These are phyloP conservation scores for Leptinotarsa defecta DNA, from an alignment of 1,140 invertebrate genomes.

Conservation along the genomic window DNA sequence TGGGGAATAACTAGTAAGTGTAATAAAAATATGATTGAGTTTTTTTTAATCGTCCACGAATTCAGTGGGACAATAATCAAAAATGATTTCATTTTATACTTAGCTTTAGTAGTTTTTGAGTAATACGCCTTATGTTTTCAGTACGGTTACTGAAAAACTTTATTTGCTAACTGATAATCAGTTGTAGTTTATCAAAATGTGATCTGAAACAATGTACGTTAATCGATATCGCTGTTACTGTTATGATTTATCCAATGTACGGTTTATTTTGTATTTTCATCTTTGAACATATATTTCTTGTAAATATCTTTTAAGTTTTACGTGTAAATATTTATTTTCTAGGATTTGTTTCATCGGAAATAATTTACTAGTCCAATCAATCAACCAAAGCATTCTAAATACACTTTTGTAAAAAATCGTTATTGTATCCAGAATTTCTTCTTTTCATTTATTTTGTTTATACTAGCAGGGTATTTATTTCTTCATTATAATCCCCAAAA, in stretches of 20 bases:
- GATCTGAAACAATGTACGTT: slow-evolving; percentile 37
- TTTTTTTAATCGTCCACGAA: background rate
- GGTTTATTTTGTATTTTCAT: background rate
- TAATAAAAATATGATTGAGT: background rate
- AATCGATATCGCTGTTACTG: background rate
- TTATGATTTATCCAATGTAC: slow-evolving; percentile 1
- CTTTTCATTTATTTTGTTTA: background rate
- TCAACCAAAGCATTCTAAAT: slow-evolving; percentile 53
- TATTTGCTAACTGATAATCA: slow-evolving; percentile 50
- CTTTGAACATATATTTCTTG: slow-evolving; percentile 39
- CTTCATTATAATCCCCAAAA: background rate
- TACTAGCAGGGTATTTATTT: slow-evolving; percentile 13
- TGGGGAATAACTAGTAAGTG: background rate
- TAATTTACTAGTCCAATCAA: slow-evolving; percentile 54
- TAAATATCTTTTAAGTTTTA: slow-evolving; percentile 29
- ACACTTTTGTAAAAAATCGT: slow-evolving; percentile 40
- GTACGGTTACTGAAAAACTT: slow-evolving; percentile 12
- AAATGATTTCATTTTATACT: background rate
- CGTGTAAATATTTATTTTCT: slow-evolving; percentile 10
- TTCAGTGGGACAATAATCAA: background rate
- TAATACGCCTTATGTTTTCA: slow-evolving; percentile 13
- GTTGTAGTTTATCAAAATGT: slow-evolving; percentile 46
- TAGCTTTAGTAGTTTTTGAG: background rate
- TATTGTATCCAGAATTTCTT: slow-evolving; percentile 7
- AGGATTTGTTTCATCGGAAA: slow-evolving; percentile 30